Evolutionary conservation across 2,113 vertebrate species (phyloP).

Genomic region (Hyaena hyaena): DNA sequence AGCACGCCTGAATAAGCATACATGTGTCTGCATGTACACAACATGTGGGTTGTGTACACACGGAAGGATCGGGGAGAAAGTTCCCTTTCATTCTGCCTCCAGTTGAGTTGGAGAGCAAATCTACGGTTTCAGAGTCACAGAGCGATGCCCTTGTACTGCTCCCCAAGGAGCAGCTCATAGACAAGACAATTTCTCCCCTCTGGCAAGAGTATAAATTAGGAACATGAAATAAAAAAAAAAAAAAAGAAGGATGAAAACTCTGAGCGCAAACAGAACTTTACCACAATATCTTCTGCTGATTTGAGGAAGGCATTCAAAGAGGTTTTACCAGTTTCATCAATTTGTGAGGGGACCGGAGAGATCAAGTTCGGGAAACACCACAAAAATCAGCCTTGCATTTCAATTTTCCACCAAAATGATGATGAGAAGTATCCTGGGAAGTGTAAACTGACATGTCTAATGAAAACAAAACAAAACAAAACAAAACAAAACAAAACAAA

Average conservation of each 20-base stretch:
- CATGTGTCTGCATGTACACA: background rate
- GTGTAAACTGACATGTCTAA: constrained; percentile 30
- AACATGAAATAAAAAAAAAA: background rate
- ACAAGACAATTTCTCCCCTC: constrained; percentile 76
- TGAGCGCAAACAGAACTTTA: constrained; percentile 33
- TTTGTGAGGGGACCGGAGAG: background rate
- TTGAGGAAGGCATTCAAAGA: constrained; percentile 53
- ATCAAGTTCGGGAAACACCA: constrained; percentile 1
- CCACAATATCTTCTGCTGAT: background rate
- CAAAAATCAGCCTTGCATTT: constrained; percentile 27
- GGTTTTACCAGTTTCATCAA: background rate
- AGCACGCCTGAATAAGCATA: background rate
- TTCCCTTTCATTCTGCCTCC: constrained; percentile 65
- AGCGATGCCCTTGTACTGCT: constrained; percentile 51
- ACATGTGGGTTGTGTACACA: background rate
- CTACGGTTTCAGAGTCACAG: constrained; percentile 60
- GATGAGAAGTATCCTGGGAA: background rate
- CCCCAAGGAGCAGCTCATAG: constrained; percentile 50
- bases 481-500: background rate
- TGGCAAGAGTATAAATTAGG: constrained; percentile 77
- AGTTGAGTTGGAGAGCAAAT: constrained; percentile 65
- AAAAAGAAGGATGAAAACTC: constrained; percentile 10
- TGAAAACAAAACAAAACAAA: constrained; percentile 5
- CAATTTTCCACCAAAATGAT: constrained; percentile 26
- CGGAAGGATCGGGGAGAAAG: background rate